phyloP scores from a whole-genome alignment of 1,140 invertebrate species.

The Zaprionus ghesquierei region DNA sequence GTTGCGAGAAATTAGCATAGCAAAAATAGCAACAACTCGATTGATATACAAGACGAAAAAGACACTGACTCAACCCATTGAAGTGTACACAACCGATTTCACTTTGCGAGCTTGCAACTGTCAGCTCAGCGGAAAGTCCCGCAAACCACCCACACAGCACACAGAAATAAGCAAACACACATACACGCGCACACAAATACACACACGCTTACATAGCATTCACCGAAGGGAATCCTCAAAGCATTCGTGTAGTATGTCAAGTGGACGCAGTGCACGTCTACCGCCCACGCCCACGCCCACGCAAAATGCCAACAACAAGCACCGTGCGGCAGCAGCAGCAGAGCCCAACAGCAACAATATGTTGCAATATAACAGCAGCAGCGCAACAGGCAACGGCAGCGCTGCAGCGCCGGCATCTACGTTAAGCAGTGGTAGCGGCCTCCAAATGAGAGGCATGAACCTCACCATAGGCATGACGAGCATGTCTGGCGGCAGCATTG shows the following conservation, averaged over 20 bases:
- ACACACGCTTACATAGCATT: background rate
- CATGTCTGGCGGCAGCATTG: conserved; percentile 17
- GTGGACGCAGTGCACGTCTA: conserved; percentile 81
- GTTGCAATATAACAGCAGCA: conserved; percentile 57
- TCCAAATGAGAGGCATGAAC: conserved; percentile 27
- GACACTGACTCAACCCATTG: conserved; percentile 10
- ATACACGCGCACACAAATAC: conserved; percentile 1
- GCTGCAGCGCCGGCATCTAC: conserved; percentile 25
- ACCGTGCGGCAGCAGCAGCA: conserved; percentile 48
- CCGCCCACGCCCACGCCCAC: conserved; percentile 82
- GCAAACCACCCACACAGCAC: background rate
- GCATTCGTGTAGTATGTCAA: conserved; percentile 78
- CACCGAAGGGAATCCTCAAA: conserved; percentile 10
- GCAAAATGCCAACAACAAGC: conserved; percentile 71
- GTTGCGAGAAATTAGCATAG: background rate
- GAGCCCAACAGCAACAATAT: conserved; percentile 80
- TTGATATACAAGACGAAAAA: background rate
- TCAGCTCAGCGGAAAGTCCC: conserved; percentile 1
- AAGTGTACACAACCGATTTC: conserved; percentile 13
- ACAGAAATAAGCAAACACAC: background rate
- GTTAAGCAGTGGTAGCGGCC: conserved; percentile 15
- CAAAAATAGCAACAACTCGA: conserved; percentile 1
- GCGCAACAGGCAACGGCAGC: conserved; percentile 33
- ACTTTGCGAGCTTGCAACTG: conserved; percentile 22
- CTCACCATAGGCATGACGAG: conserved; percentile 21